Conservation (phyloP, 2,113 vertebrate species). For the Colossoma macropomum region DNA sequence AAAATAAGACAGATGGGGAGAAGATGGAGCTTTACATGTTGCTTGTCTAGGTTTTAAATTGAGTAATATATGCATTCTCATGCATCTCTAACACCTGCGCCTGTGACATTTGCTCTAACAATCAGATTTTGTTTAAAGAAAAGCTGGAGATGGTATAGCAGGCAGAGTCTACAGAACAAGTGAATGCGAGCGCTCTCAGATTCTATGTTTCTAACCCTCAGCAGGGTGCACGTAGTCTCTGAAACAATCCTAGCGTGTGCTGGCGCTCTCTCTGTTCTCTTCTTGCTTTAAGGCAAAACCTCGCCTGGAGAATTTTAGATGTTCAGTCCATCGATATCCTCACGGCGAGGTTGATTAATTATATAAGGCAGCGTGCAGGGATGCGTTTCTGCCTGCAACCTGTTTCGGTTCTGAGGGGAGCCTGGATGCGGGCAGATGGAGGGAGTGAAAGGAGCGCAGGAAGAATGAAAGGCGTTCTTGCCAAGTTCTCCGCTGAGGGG, state of each 20-base stretch:
- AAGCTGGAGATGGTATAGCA: constrained; percentile 21
- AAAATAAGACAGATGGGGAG: constrained; percentile 3
- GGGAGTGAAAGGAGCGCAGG: constrained; percentile 32
- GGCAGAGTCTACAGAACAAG: constrained; percentile 24
- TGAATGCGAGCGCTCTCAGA: constrained; percentile 30
- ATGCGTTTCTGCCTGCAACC: constrained; percentile 46
- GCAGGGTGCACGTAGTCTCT: constrained; percentile 27
- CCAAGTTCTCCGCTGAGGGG: constrained; percentile 56
- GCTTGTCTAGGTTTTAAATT: constrained; percentile 24
- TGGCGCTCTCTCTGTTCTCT: constrained; percentile 34
- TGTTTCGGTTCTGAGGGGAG: constrained; percentile 55
- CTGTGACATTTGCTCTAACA: constrained; percentile 22
- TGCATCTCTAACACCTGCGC: constrained; percentile 30
- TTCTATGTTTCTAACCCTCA: constrained; percentile 35
- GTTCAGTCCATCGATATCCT: constrained; percentile 49
- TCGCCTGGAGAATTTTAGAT: constrained; percentile 52
- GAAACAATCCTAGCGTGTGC: constrained; percentile 16
- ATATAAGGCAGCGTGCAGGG: constrained; percentile 50
- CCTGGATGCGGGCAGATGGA: constrained; percentile 57
- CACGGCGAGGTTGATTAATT: constrained; percentile 57
- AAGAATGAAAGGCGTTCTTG: constrained; percentile 54
- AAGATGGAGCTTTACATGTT: not conserved
- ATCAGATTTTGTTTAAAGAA: constrained; percentile 37
- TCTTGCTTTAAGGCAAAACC: constrained; percentile 42
- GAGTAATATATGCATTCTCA: constrained; percentile 49